Evolutionary conservation across 2,113 vertebrate species (phyloP).

Genomic region (Myiopsitta monachus): DNA sequence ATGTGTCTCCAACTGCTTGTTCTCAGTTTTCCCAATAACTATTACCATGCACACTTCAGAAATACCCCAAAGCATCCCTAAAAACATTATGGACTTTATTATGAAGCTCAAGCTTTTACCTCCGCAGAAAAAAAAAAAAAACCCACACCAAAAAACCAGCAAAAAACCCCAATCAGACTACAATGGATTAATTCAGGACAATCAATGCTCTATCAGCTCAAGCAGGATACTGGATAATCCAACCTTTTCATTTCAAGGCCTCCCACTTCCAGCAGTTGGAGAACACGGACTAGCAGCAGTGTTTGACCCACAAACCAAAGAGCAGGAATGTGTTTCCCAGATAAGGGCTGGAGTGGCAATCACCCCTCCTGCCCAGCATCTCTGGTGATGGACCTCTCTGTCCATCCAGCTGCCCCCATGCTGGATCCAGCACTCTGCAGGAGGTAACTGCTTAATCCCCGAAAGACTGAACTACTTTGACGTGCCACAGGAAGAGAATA

Average conservation of each 20-base stretch:
- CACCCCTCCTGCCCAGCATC: background rate
- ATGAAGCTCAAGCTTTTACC: background rate
- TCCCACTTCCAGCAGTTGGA: background rate
- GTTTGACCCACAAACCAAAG: background rate
- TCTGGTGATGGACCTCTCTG: background rate
- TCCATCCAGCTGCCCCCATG: background rate
- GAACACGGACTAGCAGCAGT: background rate
- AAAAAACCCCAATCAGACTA: background rate
- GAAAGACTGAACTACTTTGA: background rate
- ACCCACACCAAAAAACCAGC: background rate
- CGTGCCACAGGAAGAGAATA: background rate
- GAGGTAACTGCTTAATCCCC: background rate
- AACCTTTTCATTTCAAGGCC: background rate
- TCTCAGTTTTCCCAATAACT: background rate
- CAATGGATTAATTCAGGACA: background rate
- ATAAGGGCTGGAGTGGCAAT: background rate
- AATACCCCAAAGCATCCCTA: background rate
- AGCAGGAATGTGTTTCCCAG: background rate
- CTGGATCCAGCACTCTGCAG: background rate
- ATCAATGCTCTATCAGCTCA: background rate
- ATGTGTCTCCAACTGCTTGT: accelerated
- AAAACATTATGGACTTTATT: background rate
- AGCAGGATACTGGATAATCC: background rate
- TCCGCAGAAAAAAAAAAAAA: background rate
- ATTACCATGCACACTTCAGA: background rate